A percentile compares a stretch with the other conserved stretches of the same genome.
Conservation (phyloP, 1,140 invertebrate genomes). For the Ectropis grisescens region DNA sequence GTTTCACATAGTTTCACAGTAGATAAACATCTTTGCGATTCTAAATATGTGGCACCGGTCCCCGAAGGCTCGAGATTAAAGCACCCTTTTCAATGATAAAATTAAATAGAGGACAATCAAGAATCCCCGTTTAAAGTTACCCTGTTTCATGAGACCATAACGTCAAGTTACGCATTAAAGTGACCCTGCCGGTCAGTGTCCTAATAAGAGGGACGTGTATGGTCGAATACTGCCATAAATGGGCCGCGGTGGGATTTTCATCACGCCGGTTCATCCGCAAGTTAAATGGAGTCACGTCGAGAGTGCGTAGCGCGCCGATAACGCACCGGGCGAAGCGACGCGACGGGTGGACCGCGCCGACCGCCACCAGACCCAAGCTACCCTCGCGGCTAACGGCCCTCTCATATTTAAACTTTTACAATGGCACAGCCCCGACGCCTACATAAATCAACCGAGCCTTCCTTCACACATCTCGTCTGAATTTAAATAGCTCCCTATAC, state of each 20-base stretch:
- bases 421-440: conserved; percentile 23
- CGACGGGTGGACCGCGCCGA: no score
- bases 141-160: no score
- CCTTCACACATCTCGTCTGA: conserved; percentile 48
- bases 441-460: conserved; percentile 50
- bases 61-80: no score
- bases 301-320: conserved; percentile 2
- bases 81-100: conserved; percentile 1
- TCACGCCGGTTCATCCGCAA: conserved; percentile 7
- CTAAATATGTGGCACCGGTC: no score
- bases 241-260: conserved; percentile 4
- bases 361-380: neutral
- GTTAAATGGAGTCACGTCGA: conserved; percentile 17
- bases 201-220: neutral
- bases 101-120: conserved; percentile 1
- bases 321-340: neutral
- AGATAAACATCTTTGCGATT: no score
- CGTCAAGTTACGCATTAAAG: no score
- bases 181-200: neutral
- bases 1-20: no score
- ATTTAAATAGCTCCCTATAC: conserved; percentile 50
- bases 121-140: no score
- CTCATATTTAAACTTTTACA: conserved; percentile 55
- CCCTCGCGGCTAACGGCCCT: conserved; percentile 1
- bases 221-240: neutral